Percentiles rank a stretch among this genome's conserved stretches.
Evolutionary conservation across 2,888 invertebrate genomes (phyloP).

Genomic region (Heliconius ethilla): DNA sequence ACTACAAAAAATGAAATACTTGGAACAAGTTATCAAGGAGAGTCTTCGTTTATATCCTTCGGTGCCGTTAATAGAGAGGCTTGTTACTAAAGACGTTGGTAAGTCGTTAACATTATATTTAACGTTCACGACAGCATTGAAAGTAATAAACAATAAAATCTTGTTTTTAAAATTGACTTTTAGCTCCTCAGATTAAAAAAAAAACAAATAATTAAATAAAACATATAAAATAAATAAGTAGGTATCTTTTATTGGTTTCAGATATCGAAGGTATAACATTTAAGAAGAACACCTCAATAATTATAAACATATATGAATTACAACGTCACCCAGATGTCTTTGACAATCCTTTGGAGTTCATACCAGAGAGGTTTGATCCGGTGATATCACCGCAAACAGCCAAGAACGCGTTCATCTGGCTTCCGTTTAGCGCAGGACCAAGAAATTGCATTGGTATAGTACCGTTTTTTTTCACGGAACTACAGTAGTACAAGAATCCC

Average conservation of each 20-base stretch:
- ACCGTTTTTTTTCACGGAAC: neutral
- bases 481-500: too few relatives aligned
- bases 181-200: too few relatives aligned
- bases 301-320: conserved; percentile 67
- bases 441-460: conserved; percentile 82
- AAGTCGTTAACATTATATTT: conserved; percentile 37
- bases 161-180: too few relatives aligned
- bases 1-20: conserved; percentile 78
- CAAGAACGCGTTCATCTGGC: conserved; percentile 76
- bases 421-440: conserved; percentile 85
- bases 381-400: conserved; percentile 49
- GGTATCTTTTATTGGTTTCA: conserved; percentile 38
- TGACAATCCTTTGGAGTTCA: conserved; percentile 77
- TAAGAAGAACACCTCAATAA: conserved; percentile 60
- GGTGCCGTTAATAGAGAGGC: conserved; percentile 75
- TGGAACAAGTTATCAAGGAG: conserved; percentile 80
- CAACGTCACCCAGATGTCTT: conserved; percentile 77
- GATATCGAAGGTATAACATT: conserved; percentile 50
- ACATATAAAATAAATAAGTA: neutral
- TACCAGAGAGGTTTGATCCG: conserved; percentile 79
- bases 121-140: too few relatives aligned
- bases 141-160: too few relatives aligned
- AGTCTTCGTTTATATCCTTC: conserved; percentile 77
- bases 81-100: conserved; percentile 65
- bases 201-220: too few relatives aligned